Conservation (phyloP, 2,888 invertebrate genomes). For the Chymomyza procnemis region DNA sequence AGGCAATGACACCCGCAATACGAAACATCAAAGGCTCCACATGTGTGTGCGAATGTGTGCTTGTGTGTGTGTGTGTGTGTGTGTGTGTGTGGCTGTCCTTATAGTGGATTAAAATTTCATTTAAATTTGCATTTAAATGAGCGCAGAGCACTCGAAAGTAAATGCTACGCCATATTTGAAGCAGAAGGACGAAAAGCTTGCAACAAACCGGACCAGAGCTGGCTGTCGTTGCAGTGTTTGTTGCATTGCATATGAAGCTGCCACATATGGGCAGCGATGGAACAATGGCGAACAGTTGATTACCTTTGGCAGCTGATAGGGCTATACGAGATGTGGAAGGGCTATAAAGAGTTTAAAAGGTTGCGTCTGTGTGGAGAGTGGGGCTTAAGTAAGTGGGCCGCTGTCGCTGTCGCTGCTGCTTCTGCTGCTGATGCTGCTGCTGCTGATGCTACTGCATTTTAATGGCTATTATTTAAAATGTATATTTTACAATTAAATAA, state of each 20-base stretch:
- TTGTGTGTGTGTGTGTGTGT: conserved; percentile 7
- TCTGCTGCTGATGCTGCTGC: too few relatives aligned
- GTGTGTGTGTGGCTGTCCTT: conserved; percentile 48
- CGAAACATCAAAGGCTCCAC: conserved; percentile 56
- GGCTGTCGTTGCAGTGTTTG: not conserved
- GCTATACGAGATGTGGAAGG: not conserved
- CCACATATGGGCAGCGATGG: not conserved
- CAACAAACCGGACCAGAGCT: not conserved
- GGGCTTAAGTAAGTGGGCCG: conserved; percentile 38
- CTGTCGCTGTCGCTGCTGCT: not conserved
- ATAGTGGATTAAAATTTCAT: conserved; percentile 77
- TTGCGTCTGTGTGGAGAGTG: not conserved
- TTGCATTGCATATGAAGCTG: not conserved
- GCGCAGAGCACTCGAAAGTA: conserved; percentile 65
- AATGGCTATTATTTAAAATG: conserved; percentile 70
- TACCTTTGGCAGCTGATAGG: conserved; percentile 65
- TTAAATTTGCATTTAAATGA: conserved; percentile 78
- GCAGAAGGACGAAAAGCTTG: conserved; percentile 26
- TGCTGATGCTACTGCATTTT: conserved; percentile 53
- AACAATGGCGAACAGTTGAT: conserved; percentile 51
- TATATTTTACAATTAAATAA: conserved; percentile 72
- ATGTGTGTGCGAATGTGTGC: not conserved
- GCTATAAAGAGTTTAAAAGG: not conserved
- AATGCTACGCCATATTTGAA: conserved; percentile 42
- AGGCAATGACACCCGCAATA: not conserved